Base-by-base conservation (phyloP, 2,797 vertebrate genomes). In the Sternarchorhynchus goeldii region DNA sequence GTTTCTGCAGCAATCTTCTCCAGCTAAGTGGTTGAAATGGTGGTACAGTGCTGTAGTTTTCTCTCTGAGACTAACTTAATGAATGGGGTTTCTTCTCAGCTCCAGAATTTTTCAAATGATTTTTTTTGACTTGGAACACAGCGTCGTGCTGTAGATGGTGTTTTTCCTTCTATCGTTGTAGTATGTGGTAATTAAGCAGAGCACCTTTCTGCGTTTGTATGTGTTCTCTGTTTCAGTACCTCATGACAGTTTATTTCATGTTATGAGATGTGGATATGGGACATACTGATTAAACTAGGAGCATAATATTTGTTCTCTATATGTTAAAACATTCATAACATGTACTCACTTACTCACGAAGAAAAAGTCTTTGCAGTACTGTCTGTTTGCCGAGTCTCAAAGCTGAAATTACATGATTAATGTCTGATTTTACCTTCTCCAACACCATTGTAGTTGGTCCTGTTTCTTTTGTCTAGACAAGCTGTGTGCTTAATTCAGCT, bases 381-480 rank as follows among this genome's bases (percentile, higher is more conserved):
- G 67, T n/a, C 59, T 45, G 31, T 76, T 79, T 65, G 58, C 31
- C 29, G 5, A 6, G 60, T 74, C 36, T 77, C 21, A 55, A 20
- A 29, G 21, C 45, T 72, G 55, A 50, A 64, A 45, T 20, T 10
- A 58, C 57, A 12, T 57, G 41, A 78, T 69, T 59, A 64, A 73
- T 75, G 82, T 87, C 82, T 82, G 69, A 75, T 84, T 82, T 76
- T 83, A 82, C 82, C 75, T 70, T 76, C 75, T 82, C 60, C 53
- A 82, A 81, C 77, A 67, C 53, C 64, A 29, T 75, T 74, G 57
- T 74, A 77, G 88, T 86, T 85, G 78, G 84, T 87, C 85, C 83
- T 85, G 86, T 64, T 84, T 78, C 85, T 83, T 88, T 90, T 91
- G 88, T 94, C 91, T 88, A 82, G 90, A 91, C 91, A 92, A 25